Evolutionary conservation across 1,140 invertebrate species (phyloP), one percentile per base, ranked within the genome.

Genomic region (Anastatus disparis): DNA sequence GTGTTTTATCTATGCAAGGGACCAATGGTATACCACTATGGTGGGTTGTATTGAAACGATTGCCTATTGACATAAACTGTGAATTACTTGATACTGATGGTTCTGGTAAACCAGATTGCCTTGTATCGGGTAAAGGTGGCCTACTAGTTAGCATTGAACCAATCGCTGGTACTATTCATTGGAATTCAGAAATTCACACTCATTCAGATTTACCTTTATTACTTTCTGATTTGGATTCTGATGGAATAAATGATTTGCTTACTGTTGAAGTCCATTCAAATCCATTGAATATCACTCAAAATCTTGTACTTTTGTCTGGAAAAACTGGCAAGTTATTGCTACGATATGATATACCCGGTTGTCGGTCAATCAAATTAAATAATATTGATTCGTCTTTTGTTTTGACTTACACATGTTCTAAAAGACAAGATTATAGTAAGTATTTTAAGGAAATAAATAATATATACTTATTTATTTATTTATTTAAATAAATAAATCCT

Each of bases 1-100:
- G 81, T n/a, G 74, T 87, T 27, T 77, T 86, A 40, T 85, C 83
- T 10, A 80, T 80, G 78, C 82, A 73, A 80, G 87, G 74, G 70
- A 86, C 71, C 86, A 90, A 86, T 89, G 88, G 76, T 86, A 87
- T 71, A 83, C 89, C 53, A 84, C 89, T 62, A 81, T 94, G 76
- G 89, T 90, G 73, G 89, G 91, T 55, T 85, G 84, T 71, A 87
- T 87, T 74, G 87, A 91, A 87, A 29, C 88, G 87, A 75, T 87
- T 90, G 70, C 92, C 92, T 1, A 87, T 86, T 15, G 87, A 90
- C 70, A 89, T 94, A 17, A 90, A 93, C 77, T 94, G 93, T 75
- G 84, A 87, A 26, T 78, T 92, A 4, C 82, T 93, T 42, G 92
- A 93, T 84, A 88, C 91, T 0, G 90, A 93, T 79, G 84, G 79